A percentile compares a stretch with the other conserved stretches of the same genome.
Evolutionary conservation across 2,797 vertebrate species (phyloP).

Genomic region (Emydoidea blandingii): DNA sequence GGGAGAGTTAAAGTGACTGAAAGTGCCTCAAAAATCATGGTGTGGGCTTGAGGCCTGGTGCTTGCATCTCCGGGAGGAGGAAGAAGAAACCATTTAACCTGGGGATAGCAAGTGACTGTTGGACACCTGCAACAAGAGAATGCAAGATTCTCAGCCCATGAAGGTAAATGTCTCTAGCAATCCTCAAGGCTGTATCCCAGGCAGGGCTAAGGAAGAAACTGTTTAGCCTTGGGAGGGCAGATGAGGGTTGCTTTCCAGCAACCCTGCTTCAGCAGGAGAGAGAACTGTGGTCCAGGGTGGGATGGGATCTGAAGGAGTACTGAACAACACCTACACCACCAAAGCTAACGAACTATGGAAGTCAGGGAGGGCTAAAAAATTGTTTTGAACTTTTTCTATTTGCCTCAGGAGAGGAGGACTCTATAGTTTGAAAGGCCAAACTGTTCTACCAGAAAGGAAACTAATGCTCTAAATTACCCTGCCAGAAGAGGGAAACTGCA

Average conservation of each 20-base stretch:
- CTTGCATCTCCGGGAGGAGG: not conserved
- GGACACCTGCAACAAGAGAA: not conserved
- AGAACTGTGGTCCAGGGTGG: not conserved
- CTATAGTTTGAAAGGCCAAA: not conserved
- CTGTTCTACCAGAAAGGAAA: not conserved
- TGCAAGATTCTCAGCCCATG: not conserved
- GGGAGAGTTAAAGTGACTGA: not conserved
- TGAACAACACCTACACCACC: not conserved
- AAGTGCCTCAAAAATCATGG: not conserved
- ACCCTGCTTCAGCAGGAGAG: not conserved
- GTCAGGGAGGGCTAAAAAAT: not conserved
- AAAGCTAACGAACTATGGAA: not conserved
- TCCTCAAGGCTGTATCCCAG: not conserved
- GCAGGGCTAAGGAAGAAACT: not conserved
- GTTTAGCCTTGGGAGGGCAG: not conserved
- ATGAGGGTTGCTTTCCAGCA: not conserved
- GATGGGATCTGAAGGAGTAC: not conserved
- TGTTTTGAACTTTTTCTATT: rapidly evolving
- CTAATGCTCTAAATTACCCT: not conserved
- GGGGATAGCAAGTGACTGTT: not conserved
- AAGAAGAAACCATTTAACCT: not conserved
- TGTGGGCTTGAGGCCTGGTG: not conserved
- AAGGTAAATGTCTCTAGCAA: not conserved
- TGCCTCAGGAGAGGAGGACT: not conserved
- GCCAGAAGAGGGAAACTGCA: not conserved